These are phyloP conservation scores for Hyalella azteca DNA, from an alignment of 2,888 invertebrate genomes.

Conservation along the genomic window DNA sequence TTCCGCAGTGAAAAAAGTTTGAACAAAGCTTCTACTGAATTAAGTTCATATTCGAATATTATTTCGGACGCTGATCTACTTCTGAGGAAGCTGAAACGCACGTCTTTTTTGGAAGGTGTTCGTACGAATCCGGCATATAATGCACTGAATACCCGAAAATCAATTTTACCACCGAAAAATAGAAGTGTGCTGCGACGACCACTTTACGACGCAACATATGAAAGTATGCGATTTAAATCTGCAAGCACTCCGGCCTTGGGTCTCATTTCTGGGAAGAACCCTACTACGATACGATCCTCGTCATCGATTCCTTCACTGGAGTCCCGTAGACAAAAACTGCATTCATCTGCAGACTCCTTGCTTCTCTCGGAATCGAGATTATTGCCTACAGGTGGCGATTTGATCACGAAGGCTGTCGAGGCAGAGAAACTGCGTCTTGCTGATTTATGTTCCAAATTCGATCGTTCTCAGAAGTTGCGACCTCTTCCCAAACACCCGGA, in stretches of 20 bases:
- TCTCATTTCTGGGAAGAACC: too few relatives aligned
- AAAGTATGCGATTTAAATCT: too few relatives aligned
- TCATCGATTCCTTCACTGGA: too few relatives aligned
- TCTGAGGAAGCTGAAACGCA: not conserved
- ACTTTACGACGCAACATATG: too few relatives aligned
- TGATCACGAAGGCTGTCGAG: not conserved
- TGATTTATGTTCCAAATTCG: not conserved
- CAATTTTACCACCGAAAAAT: too few relatives aligned
- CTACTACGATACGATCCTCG: too few relatives aligned
- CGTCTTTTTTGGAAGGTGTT: not conserved
- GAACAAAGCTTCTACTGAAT: not conserved
- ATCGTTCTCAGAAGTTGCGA: conserved; percentile 2
- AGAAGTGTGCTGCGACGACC: too few relatives aligned
- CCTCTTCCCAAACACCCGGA: not conserved
- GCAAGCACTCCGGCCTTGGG: too few relatives aligned
- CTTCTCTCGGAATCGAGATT: not conserved
- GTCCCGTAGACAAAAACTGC: not conserved
- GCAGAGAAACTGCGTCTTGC: not conserved
- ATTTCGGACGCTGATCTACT: conserved; percentile 19
- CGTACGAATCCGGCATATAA: too few relatives aligned
- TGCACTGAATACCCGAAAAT: too few relatives aligned
- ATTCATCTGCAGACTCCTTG: not conserved
- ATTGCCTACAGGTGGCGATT: not conserved
- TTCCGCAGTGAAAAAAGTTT: not conserved
- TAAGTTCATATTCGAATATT: not conserved